These are phyloP conservation scores for Platerodrilus igneus DNA, from an alignment of 2,888 invertebrate species.

Conservation along the genomic window DNA sequence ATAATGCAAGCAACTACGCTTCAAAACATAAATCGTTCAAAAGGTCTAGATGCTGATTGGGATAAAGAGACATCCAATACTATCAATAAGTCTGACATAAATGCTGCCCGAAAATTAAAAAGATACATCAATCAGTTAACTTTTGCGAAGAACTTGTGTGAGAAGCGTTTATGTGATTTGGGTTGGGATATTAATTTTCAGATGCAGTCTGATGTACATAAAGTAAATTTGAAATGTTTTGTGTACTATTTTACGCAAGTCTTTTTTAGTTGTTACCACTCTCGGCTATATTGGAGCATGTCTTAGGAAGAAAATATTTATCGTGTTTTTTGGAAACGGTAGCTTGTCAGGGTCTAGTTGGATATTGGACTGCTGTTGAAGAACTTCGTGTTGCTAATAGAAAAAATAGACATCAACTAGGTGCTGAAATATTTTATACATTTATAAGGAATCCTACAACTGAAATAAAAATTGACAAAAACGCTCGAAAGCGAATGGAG, in stretches of 20 bases:
- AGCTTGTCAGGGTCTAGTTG: slow-evolving; percentile 77
- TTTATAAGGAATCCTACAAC: slow-evolving; percentile 78
- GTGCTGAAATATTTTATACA: slow-evolving; percentile 88
- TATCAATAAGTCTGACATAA: slow-evolving; percentile 69
- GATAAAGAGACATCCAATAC: slow-evolving; percentile 53
- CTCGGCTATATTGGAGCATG: slow-evolving; percentile 69
- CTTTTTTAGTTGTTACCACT: slow-evolving; percentile 62
- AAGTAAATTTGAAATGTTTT: too few species aligned
- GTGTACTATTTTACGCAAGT: slow-evolving; percentile 11
- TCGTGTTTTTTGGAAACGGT: slow-evolving; percentile 77
- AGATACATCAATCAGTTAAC: slow-evolving; percentile 79
- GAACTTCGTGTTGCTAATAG: slow-evolving; percentile 73
- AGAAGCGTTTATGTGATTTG: slow-evolving; percentile 65
- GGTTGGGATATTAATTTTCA: slow-evolving; percentile 69
- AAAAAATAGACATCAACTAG: slow-evolving; percentile 77
- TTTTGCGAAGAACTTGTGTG: slow-evolving; percentile 76
- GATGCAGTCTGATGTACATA: slow-evolving; percentile 23
- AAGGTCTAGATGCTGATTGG: slow-evolving; percentile 69
- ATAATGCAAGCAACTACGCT: slow-evolving; percentile 91
- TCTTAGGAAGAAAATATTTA: slow-evolving; percentile 74
- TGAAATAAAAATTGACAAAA: slow-evolving; percentile 77
- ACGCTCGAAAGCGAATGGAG: slow-evolving; percentile 79
- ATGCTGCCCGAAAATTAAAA: slow-evolving; percentile 76
- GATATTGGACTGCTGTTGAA: slow-evolving; percentile 83
- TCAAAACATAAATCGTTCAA: slow-evolving; percentile 82